Percentiles rank a stretch among this genome's conserved stretches.
These are phyloP conservation scores for Cephalopterus ornatus DNA, from an alignment of 2,113 vertebrate genomes.

Conservation along the genomic window DNA sequence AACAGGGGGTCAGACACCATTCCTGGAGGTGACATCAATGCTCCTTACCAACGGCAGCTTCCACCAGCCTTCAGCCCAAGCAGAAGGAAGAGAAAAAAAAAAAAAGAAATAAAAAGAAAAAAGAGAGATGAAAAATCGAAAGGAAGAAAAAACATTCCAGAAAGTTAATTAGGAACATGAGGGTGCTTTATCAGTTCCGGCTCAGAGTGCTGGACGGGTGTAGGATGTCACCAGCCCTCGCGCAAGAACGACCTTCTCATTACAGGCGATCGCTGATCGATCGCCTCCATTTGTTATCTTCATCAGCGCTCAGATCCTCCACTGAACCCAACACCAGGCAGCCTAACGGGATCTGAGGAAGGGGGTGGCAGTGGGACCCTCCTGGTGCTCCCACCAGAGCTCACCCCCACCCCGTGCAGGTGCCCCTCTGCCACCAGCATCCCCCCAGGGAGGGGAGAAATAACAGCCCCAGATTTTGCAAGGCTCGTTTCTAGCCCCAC, in stretches of 20 bases:
- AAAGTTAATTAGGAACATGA: not conserved
- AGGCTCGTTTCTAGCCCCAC: not conserved
- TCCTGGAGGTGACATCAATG: not conserved
- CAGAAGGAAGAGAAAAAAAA: not conserved
- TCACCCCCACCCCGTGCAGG: accelerated
- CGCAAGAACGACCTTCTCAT: not conserved
- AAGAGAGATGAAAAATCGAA: not conserved
- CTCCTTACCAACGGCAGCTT: accelerated
- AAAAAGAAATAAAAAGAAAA: not conserved
- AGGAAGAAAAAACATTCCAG: not conserved
- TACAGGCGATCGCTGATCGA: not conserved
- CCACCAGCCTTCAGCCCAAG: not conserved
- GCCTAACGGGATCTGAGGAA: accelerated
- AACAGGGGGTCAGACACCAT: not conserved
- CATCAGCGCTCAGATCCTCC: not conserved
- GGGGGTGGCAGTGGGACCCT: not conserved
- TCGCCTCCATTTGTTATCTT: not conserved
- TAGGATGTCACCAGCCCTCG: not conserved
- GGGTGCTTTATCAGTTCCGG: not conserved
- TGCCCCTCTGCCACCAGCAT: not conserved
- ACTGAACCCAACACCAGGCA: accelerated
- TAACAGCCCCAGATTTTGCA: accelerated
- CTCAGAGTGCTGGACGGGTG: not conserved
- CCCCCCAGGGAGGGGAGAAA: accelerated
- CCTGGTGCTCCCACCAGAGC: not conserved